Base-by-base conservation (phyloP, 2,113 vertebrate genomes). In the Naja naja region DNA sequence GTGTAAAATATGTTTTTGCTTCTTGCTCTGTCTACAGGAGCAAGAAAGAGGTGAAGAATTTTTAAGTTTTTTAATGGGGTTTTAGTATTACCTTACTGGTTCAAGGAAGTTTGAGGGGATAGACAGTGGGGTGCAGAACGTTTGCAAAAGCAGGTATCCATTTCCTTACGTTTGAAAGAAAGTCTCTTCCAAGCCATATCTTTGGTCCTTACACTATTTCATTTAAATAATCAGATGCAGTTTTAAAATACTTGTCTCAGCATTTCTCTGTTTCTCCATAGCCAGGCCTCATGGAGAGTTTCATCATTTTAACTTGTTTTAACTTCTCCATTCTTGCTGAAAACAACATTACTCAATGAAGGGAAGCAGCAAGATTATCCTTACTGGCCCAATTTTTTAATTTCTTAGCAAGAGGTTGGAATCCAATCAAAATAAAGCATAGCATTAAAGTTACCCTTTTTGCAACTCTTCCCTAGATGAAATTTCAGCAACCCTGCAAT, bases 1-100 rank as follows among this genome's bases (percentile, higher is more conserved):
- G 92, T 89, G 91, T 49, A 90, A 93, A 95, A 93, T 30, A 23
- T 20, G 94, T 95, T 93, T 49, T 91, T 90, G 92, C 91, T 91
- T 96, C 30, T 69, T 91, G 93, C 60, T 45, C 27, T 87, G 27
- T 58, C 30, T 34, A 93, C 96, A 93, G 91, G 74, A 20, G 34
- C 6, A 81, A 18, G 18, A 39, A 81, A 81, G 7, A 43, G 18
- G 18, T 43, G 18, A n/a, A 91, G 58, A 92, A 93, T 39, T 53
- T 27, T 90, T 64, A 39, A 81, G 23, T n/a, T 58, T 92, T 60
- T 74, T 92, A 86, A 88, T 96, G 94, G 49, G 74, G 49, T 89
- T 89, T 91, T 27, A 12, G 3, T 6, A 54, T 91, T 53, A 30
- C 69, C 54, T 53, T 39, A 12, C 14, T 45, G 34, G 34, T 86